Evolutionary conservation across 2,113 vertebrate genomes (phyloP).

Genomic region (Alaudala cheleensis): DNA sequence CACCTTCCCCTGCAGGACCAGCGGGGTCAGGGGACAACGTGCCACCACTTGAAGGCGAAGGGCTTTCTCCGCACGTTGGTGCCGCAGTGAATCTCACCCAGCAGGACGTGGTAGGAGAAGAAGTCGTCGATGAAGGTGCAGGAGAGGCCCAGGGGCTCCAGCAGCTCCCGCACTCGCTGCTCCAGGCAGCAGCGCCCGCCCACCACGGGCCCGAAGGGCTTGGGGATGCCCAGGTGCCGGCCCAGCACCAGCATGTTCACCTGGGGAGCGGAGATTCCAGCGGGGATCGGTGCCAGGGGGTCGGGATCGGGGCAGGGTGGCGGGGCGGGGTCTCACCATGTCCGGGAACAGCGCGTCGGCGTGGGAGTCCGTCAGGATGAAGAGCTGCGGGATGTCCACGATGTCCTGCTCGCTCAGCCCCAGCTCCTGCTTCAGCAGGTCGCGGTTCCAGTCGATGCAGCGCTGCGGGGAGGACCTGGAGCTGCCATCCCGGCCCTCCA

Average conservation of each 20-base stretch:
- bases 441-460: slow-evolving; percentile 92
- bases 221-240: slow-evolving; percentile 86
- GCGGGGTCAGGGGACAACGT: slow-evolving; percentile 70
- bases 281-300: not conserved
- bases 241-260: slow-evolving; percentile 93
- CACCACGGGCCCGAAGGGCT: slow-evolving; percentile 86
- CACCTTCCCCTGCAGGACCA: not conserved
- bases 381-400: slow-evolving; percentile 89
- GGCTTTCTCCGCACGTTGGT: slow-evolving; percentile 85
- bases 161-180: slow-evolving; percentile 74
- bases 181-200: slow-evolving; percentile 83
- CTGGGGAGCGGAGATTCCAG: slow-evolving; percentile 25
- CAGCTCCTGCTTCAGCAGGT: slow-evolving; percentile 87
- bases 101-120: slow-evolving; percentile 78
- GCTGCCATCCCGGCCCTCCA: fast-evolving
- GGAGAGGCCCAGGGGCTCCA: slow-evolving; percentile 82
- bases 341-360: slow-evolving; percentile 85
- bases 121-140: slow-evolving; percentile 87
- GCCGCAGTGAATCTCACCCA: slow-evolving; percentile 88
- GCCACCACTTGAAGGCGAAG: slow-evolving; percentile 88
- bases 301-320: not conserved
- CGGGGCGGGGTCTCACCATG: slow-evolving; percentile 74
- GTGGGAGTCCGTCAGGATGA: slow-evolving; percentile 11
- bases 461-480: slow-evolving; percentile 49
- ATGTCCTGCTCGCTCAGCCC: slow-evolving; percentile 85